Percentiles rank a stretch among this genome's conserved stretches.
phyloP scores from a whole-genome alignment of 2,797 vertebrate species.

The Urocyon cinereoargenteus region DNA sequence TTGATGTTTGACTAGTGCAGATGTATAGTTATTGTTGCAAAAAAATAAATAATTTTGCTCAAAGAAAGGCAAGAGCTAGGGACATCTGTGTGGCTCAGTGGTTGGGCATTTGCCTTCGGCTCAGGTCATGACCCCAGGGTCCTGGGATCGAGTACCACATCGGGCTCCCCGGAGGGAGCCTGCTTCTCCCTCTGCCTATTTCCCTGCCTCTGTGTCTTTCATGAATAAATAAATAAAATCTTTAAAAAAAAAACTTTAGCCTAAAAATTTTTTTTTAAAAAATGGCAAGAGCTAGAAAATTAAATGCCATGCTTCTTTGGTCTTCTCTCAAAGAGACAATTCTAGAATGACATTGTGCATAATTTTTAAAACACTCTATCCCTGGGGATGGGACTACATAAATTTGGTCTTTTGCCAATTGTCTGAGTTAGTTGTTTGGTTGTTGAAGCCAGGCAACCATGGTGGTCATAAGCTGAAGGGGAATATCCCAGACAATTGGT shows the following conservation, averaged over 20 bases:
- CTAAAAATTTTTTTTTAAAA: background rate
- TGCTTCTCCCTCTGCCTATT: too few relatives aligned
- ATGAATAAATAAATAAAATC: too few relatives aligned
- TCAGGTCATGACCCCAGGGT: too few relatives aligned
- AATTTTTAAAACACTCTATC: background rate
- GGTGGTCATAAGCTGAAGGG: background rate
- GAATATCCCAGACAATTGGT: background rate
- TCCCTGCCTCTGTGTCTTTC: too few relatives aligned
- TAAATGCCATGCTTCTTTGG: background rate
- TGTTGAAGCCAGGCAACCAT: background rate
- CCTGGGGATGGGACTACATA: background rate
- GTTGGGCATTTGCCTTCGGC: too few relatives aligned
- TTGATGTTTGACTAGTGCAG: background rate
- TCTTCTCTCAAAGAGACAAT: slow-evolving; percentile 26
- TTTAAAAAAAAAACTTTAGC: too few relatives aligned
- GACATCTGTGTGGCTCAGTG: too few relatives aligned
- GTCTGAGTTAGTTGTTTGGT: slow-evolving; percentile 17
- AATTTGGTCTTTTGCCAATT: background rate
- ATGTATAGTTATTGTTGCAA: background rate
- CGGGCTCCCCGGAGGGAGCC: too few relatives aligned
- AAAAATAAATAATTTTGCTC: background rate
- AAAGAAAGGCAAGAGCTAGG: background rate
- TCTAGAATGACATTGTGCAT: background rate
- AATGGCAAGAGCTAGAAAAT: background rate
- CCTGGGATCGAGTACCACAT: too few relatives aligned